Evolutionary conservation across 2,113 vertebrate species (phyloP), one percentile per base, ranked within the genome.

Genomic region (Dolichotis patagonum): DNA sequence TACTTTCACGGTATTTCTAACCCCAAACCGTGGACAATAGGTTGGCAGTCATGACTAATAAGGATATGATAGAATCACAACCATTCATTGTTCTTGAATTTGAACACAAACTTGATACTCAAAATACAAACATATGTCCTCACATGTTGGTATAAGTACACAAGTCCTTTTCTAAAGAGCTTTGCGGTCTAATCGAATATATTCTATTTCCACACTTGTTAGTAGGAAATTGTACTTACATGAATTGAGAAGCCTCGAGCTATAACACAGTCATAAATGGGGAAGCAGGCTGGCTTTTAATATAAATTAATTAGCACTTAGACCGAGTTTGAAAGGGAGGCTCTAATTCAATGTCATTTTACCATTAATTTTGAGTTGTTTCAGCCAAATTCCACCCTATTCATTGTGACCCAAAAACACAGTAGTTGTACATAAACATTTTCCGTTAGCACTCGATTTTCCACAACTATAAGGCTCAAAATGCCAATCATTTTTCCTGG

Each of bases 301-400:
- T 60, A 38, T 49, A 71, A 93, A 71, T 86, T 94, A 89, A 54
- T 95, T 60, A 96, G 20, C 20, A 58, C 20, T 89, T 91, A 86
- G 3, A 89, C 77, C 84, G 60, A 92, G 12, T 80, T 85, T 90
- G 35, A 19, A 56, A 56, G 32, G 38, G 28, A 60, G 1, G 0
- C 17, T 94, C 46, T 63, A 93, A 87, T 82, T 86, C 35, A 73
- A 11, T 56, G 16, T 38, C 38, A 77, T 86, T 89, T 87, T 69
- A 46, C 63, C 78, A 92, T 80, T 89, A 65, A 91, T 91, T 93
- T 65, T 94, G 58, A 88, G 8, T 52, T 41, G 54, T 54, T 32
- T 49, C n/a, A 91, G n/a, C 67, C 88, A 75, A 88, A 71, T 94
- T 85, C 13, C 5, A 80, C 81, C 30, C 78, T 85, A 83, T 54